Percentiles rank a stretch among this genome's conserved stretches.
phyloP scores from a whole-genome alignment of 2,113 vertebrate species.

The Nyctereutes procyonoides region DNA sequence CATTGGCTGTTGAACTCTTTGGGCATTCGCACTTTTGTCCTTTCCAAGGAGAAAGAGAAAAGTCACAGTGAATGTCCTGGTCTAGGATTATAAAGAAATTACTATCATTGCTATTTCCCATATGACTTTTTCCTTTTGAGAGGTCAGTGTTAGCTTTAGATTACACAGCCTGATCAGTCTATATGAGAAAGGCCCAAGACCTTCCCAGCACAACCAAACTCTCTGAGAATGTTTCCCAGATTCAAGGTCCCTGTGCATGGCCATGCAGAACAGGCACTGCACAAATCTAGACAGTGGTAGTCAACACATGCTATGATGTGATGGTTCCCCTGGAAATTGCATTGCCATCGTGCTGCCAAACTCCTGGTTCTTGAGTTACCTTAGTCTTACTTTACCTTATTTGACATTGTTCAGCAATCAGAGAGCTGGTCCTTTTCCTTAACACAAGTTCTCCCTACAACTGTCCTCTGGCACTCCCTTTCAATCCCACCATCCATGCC shows the following conservation, averaged over 20 bases:
- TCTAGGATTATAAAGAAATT: not conserved
- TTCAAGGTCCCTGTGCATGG: not conserved
- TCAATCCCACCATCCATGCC: not conserved
- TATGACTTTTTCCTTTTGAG: not conserved
- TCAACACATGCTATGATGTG: not conserved
- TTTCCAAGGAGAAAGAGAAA: not conserved
- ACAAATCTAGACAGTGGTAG: not conserved
- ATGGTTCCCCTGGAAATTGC: not conserved
- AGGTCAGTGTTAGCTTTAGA: conserved; percentile 25
- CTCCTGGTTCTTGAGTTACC: not conserved
- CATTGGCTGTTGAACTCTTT: not conserved
- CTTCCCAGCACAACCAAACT: not conserved
- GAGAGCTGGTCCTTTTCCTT: not conserved
- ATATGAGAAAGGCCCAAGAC: not conserved
- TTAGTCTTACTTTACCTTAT: not conserved
- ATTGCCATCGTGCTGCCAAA: not conserved
- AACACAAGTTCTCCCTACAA: not conserved
- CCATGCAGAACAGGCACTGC: not conserved
- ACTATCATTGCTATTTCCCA: not conserved
- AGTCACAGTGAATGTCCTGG: not conserved
- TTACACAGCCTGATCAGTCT: not conserved
- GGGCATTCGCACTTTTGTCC: not conserved
- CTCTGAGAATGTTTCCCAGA: not conserved
- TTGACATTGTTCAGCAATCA: not conserved
- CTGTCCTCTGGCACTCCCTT: not conserved